Evolutionary conservation across 2,113 vertebrate species (phyloP), one percentile per base, ranked within the genome.

Genomic region (Scomber colias): DNA sequence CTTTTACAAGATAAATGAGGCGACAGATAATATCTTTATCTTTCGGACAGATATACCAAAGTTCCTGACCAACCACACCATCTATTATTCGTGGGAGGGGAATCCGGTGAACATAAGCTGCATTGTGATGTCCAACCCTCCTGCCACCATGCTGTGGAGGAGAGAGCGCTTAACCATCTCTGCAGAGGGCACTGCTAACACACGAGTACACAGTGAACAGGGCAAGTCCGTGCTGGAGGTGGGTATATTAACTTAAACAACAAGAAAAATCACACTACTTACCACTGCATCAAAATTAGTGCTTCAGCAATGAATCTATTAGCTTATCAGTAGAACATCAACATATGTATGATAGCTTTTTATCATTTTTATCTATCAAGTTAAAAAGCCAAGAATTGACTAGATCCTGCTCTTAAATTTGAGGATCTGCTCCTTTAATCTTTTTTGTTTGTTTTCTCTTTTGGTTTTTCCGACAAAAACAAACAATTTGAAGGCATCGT

Each of bases 31-130:
- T 3, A 0, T 64, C 11, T 13, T 0, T 71, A 3, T 85, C 7
- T 46, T 78, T 40, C 30, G 77, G 70, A 91, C 92, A 99, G 98
- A 99, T 93, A 97, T 97, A 78, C 98, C 98, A 24, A 97, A 96
- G 78, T 99, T 99, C 87, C 90, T 96, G 86, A 97, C 95, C 93
- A 98, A 98, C 90, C 97, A 98, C 90, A 98, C 97, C 35, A 95
- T 97, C 76, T 98, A 95, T 84, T 99, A 97, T 84, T 99, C 98
- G 5, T 99, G 98, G 98, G 98, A 99, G 94, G 97, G 97, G 31
- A 99, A 99, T 92, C 96, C 97, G 0, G 97, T 99, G 81, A 99
- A 99, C 90, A 98, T 99, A 78, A 99, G 96, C 90, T 99, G 98
- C 75, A 97, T 98, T 67, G 97, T 98, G 68, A 92, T 96, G 78